Percentiles rank a stretch among this genome's conserved stretches.
These are phyloP conservation scores for Romanogobio albipinnatus DNA, from an alignment of 2,113 vertebrate genomes.

Conservation along the genomic window DNA sequence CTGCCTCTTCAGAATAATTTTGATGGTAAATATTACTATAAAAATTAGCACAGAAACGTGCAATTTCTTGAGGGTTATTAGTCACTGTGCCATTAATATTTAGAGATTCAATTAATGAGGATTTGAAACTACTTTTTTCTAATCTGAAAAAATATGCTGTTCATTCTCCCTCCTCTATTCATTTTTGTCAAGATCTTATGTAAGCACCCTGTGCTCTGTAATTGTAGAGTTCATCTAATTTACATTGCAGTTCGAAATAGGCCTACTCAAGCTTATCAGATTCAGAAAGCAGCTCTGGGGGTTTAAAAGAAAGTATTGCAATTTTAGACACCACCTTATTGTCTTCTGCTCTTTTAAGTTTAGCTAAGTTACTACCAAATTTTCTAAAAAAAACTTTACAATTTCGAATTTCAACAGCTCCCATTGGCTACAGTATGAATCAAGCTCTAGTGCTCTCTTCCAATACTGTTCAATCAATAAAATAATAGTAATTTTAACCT, in stretches of 20 bases:
- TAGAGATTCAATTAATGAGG: not conserved
- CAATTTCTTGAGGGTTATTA: not conserved
- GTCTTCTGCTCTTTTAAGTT: not conserved
- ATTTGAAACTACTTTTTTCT: not conserved
- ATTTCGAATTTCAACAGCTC: not conserved
- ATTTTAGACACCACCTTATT: conserved; percentile 1
- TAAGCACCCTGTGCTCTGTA: not conserved
- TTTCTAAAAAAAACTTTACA: not conserved
- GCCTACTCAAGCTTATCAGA: not conserved
- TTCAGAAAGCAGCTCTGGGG: not conserved
- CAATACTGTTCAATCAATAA: not conserved
- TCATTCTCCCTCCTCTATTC: not conserved
- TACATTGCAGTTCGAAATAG: not conserved
- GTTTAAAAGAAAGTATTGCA: not conserved
- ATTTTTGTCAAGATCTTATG: conserved; percentile 2
- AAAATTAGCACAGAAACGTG: not conserved
- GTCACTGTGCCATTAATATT: not conserved
- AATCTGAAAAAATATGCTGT: not conserved
- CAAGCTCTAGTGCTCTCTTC: not conserved
- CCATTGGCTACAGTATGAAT: not conserved
- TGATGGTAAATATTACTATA: not conserved
- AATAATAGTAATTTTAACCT: not conserved
- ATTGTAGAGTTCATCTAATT: not conserved
- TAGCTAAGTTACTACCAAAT: not conserved
- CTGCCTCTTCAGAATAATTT: not conserved